Conservation (phyloP, 2,888 invertebrate species). For the Choristoneura rosaceana region DNA sequence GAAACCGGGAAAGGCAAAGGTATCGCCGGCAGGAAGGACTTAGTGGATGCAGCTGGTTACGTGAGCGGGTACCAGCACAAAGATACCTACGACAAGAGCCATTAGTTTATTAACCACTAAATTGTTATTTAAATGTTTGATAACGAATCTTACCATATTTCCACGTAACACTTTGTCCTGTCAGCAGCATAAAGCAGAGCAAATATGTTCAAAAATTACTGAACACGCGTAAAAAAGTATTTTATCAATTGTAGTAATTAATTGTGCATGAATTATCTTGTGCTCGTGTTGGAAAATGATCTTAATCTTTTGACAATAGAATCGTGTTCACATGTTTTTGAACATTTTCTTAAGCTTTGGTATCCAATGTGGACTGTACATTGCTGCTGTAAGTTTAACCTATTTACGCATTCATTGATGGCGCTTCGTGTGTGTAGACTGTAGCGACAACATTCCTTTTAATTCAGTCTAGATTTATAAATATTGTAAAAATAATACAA, state of each 20-base stretch:
- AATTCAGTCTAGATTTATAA: slow-evolving; percentile 43
- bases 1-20: slow-evolving; percentile 94
- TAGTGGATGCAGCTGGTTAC: slow-evolving; percentile 91
- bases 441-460: slow-evolving; percentile 61
- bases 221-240: not conserved
- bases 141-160: slow-evolving; percentile 26
- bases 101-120: slow-evolving; percentile 59
- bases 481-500: slow-evolving; percentile 28
- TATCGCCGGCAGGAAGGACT: slow-evolving; percentile 92
- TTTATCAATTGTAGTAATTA: not conserved
- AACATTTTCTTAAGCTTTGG: not conserved
- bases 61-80: slow-evolving; percentile 94
- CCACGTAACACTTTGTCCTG: slow-evolving; percentile 27
- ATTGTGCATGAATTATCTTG: not conserved
- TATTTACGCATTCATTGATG: slow-evolving; percentile 42
- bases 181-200: not conserved
- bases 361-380: slow-evolving; percentile 17
- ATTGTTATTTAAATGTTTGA: slow-evolving; percentile 32
- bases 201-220: not conserved
- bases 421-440: slow-evolving; percentile 47
- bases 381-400: slow-evolving; percentile 24
- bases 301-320: not conserved
- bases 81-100: slow-evolving; percentile 89
- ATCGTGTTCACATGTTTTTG: slow-evolving; percentile 1
- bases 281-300: not conserved